A percentile compares a stretch with the other conserved stretches of the same genome.
These are phyloP conservation scores for Cosmia trapezina DNA, from an alignment of 2,888 invertebrate species.

Conservation along the genomic window DNA sequence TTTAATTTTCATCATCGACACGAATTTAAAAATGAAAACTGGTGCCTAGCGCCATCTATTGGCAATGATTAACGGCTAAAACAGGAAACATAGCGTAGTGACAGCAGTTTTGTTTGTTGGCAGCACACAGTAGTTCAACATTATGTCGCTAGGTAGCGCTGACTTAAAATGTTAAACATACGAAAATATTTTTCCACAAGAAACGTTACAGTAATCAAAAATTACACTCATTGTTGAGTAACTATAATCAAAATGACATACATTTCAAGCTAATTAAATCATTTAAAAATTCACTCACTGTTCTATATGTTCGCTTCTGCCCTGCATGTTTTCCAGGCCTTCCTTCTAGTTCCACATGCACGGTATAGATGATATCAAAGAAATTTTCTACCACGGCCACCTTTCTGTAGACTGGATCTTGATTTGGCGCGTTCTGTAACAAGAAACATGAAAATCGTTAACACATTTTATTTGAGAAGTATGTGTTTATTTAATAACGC, in stretches of 20 bases:
- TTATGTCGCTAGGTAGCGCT: conserved; percentile 60
- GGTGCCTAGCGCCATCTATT: conserved; percentile 35
- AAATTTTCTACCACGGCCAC: conserved; percentile 99
- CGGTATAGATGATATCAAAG: conserved; percentile 98
- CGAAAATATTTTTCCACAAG: not conserved
- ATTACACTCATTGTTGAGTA: not conserved
- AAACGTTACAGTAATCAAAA: not conserved
- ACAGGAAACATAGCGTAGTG: not conserved
- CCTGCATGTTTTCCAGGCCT: conserved; percentile 98
- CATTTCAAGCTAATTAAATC: not conserved
- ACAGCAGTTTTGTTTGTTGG: not conserved
- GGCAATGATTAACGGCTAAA: not conserved
- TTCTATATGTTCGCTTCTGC: conserved; percentile 98
- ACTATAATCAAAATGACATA: not conserved
- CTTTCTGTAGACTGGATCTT: conserved; percentile 95
- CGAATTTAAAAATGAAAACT: not conserved
- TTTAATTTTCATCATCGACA: not conserved
- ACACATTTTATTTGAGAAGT: not conserved
- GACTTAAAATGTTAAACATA: not conserved
- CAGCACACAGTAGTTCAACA: not conserved
- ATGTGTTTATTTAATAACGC: conserved; percentile 5
- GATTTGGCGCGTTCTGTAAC: conserved; percentile 93
- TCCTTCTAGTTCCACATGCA: conserved; percentile 98
- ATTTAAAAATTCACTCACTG: conserved; percentile 91
- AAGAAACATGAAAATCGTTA: conserved; percentile 69